Percentiles rank a stretch among this genome's conserved stretches.
Conservation (phyloP, 37 sponge, comb jelly and placozoan species). For the Bolinopsis microptera region DNA sequence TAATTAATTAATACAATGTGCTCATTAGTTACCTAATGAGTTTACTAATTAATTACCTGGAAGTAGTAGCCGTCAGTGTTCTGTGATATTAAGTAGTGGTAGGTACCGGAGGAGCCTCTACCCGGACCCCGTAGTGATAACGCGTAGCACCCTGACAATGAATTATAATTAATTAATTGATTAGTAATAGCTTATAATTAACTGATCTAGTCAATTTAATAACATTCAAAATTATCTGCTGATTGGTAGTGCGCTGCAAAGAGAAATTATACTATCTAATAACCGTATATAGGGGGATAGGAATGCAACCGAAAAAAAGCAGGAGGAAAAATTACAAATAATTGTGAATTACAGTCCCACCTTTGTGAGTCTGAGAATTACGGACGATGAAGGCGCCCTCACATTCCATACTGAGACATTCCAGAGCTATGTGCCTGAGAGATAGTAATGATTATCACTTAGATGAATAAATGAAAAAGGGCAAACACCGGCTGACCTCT, state of each 20-base stretch:
- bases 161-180: too few relatives aligned
- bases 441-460: neutral
- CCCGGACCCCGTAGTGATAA: slow-evolving; percentile 14
- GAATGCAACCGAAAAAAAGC: too few relatives aligned
- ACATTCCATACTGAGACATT: neutral
- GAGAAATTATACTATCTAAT: too few relatives aligned
- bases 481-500: too few relatives aligned
- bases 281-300: too few relatives aligned
- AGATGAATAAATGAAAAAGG: neutral
- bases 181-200: too few relatives aligned
- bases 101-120: neutral
- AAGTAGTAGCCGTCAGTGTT: neutral
- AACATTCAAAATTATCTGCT: too few relatives aligned
- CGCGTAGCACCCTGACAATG: neutral
- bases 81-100: slow-evolving; percentile 13
- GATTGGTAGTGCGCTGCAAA: too few relatives aligned
- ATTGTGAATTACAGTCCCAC: too few relatives aligned
- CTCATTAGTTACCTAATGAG: neutral
- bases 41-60: neutral
- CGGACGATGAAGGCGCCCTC: slow-evolving; percentile 32
- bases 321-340: too few relatives aligned
- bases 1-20: neutral
- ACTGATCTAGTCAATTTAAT: too few relatives aligned
- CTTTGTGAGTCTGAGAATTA: slow-evolving; percentile 45
- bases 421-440: slow-evolving; percentile 24